A percentile compares a stretch with the other conserved stretches of the same genome.
Conservation (phyloP, 2,113 vertebrate species). For the Choloepus hoffmanni region DNA sequence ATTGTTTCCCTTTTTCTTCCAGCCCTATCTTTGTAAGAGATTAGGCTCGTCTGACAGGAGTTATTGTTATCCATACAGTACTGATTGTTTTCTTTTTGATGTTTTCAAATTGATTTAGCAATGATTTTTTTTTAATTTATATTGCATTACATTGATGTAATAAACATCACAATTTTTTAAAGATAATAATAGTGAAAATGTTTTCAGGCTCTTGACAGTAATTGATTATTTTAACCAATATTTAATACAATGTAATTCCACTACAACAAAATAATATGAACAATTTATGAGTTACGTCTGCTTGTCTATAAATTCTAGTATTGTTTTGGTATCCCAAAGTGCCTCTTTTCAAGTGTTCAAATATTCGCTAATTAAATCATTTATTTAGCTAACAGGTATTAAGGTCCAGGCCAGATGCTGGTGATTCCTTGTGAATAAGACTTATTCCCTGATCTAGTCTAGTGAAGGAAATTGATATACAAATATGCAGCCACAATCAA, state of each 20-base stretch:
- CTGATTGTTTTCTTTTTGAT: background rate
- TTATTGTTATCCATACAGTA: background rate
- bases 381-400: background rate
- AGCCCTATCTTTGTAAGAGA: background rate
- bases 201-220: background rate
- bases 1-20: background rate
- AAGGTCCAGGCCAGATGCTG: background rate
- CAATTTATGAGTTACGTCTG: background rate
- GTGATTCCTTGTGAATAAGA: background rate
- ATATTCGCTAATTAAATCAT: background rate
- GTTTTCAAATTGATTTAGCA: background rate
- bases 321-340: background rate
- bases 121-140: background rate
- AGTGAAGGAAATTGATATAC: background rate
- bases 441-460: background rate
- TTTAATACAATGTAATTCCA: background rate
- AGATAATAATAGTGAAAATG: background rate
- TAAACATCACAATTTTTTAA: background rate
- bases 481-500: background rate
- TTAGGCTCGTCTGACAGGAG: background rate
- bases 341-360: background rate
- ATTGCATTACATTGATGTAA: background rate
- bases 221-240: background rate
- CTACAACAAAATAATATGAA: background rate
- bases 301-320: background rate